Evolutionary conservation across 2,113 vertebrate species (phyloP), one percentile per base, ranked within the genome.

Genomic region (Ciconia stormi): DNA sequence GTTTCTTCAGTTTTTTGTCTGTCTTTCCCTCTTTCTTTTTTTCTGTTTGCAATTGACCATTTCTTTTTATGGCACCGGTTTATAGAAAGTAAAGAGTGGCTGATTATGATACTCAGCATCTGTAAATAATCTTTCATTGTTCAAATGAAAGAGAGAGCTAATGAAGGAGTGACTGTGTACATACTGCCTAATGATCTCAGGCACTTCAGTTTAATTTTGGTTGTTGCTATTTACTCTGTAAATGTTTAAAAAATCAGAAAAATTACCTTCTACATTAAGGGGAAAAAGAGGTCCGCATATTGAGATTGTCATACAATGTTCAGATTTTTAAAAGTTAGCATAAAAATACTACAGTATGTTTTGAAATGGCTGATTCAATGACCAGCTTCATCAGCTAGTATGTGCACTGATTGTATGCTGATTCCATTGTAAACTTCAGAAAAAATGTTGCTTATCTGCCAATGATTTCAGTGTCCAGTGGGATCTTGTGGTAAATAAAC

Each of bases 111-210:
- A 70, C 79, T 73, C 89, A 72, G 23, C 42, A 90, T 86, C 67
- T 77, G 13, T 82, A 88, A 88, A 72, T 67, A 88, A 61, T 87
- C 30, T 86, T 90, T 46, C 40, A 62, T 92, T 95, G 86, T 95
- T 92, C 36, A 83, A 85, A 46, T 65, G 29, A 89, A 71, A 79
- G 66, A 84, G 63, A 66, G 47, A 77, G 44, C 47, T 93, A 77
- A 85, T 72, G 52, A 69, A 90, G 61, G 66, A 69, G 18, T 88
- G 34, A 56, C 34, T 85, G n/a, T 50, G 36, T 72, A 36, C 83
- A 30, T 85, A 44, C 32, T 86, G 62, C 46, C 40, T 89, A 88
- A 93, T 77, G 76, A 95, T 90, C 63, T 90, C 40, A 22, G 58
- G 7, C 77, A 46, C 50, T 92, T 88, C 19, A 36, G 10, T 73